These are phyloP conservation scores for Seriola rivoliana DNA, from an alignment of 2,113 vertebrate genomes.

Conservation along the genomic window DNA sequence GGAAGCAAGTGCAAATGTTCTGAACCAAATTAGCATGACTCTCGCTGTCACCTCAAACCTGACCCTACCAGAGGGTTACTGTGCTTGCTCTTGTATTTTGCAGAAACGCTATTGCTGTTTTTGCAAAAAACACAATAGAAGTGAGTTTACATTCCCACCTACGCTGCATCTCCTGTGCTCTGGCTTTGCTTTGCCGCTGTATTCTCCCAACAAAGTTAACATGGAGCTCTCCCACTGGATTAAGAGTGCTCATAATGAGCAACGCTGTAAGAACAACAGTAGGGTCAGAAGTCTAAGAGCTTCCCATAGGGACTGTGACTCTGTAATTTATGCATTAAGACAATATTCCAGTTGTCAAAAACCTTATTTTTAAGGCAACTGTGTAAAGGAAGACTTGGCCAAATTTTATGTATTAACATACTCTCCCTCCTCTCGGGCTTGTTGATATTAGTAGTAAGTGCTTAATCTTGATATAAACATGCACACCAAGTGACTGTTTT, in stretches of 20 bases:
- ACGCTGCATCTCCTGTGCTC: constrained; percentile 23
- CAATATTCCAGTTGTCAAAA: background rate
- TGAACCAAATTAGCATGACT: background rate
- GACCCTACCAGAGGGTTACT: constrained; percentile 7
- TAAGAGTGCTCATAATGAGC: background rate
- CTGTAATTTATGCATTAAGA: constrained; percentile 4
- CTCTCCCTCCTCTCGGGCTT: background rate
- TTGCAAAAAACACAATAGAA: constrained; percentile 1
- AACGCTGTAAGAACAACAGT: background rate
- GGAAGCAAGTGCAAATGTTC: background rate
- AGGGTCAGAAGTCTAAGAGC: constrained; percentile 5
- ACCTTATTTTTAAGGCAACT: background rate
- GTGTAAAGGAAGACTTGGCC: background rate
- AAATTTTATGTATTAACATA: background rate
- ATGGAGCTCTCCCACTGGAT: background rate
- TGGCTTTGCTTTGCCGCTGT: constrained; percentile 8
- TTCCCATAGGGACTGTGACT: background rate
- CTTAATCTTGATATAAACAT: constrained; percentile 29
- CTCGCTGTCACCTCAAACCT: background rate
- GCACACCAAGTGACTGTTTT: constrained; percentile 4
- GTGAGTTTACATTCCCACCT: constrained; percentile 2
- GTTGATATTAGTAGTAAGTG: constrained; percentile 24
- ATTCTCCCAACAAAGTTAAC: background rate
- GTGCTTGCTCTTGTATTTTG: background rate
- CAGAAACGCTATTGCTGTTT: background rate